Evolutionary conservation across 1,140 invertebrate genomes (phyloP).

Genomic region (Eubasilissa regina): DNA sequence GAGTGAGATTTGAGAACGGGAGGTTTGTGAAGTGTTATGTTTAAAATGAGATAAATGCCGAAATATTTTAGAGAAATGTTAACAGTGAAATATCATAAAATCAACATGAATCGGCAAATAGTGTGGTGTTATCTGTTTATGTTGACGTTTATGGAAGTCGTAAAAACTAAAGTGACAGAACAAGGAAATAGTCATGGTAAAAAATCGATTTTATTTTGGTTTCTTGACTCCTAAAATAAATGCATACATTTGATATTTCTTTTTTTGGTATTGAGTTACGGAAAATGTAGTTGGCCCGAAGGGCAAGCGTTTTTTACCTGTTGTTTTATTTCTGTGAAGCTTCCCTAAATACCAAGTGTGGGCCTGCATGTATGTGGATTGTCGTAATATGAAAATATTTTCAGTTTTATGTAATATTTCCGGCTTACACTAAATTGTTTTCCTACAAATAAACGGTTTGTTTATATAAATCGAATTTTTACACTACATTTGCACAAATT

Average conservation of each 20-base stretch:
- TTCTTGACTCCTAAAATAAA: constrained; percentile 51
- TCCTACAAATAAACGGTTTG: neutral
- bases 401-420: constrained; percentile 41
- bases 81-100: constrained; percentile 51
- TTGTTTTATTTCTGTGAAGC: constrained; percentile 16
- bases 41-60: constrained; percentile 53
- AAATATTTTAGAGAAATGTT: constrained; percentile 46
- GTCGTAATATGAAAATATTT: constrained; percentile 28
- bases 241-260: constrained; percentile 27
- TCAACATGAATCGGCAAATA: constrained; percentile 53
- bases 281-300: constrained; percentile 3
- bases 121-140: constrained; percentile 49
- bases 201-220: constrained; percentile 57
- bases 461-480: neutral
- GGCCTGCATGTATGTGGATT: neutral
- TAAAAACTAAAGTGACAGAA: constrained; percentile 53
- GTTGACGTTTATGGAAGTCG: constrained; percentile 53
- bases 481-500: neutral
- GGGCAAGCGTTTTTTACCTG: constrained; percentile 1
- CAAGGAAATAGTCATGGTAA: constrained; percentile 57
- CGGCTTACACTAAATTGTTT: neutral
- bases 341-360: constrained; percentile 26
- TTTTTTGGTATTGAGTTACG: constrained; percentile 33
- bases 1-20: constrained; percentile 48
- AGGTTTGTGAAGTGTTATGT: constrained; percentile 45